phyloP scores from a whole-genome alignment of 2,797 vertebrate genomes.

The Antrozous pallidus region DNA sequence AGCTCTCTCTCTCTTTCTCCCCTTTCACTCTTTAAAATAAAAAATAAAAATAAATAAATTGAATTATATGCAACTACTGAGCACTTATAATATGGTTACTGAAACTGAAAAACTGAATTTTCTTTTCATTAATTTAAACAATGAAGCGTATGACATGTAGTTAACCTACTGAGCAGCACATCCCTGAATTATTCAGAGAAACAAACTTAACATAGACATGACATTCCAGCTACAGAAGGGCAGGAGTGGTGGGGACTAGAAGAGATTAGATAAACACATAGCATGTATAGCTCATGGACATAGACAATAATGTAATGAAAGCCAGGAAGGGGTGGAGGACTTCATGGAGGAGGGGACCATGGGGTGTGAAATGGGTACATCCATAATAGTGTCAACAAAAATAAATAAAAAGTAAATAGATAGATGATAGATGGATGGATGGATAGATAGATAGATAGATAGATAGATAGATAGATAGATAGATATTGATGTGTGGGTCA shows the following conservation, averaged over 20 bases:
- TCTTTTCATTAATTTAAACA: not conserved
- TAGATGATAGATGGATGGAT: too few species aligned
- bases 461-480: not conserved
- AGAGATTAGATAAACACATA: not conserved
- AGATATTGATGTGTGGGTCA: not conserved
- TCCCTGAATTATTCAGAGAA: slow-evolving; percentile 11
- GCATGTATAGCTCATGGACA: not conserved
- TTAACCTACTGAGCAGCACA: not conserved
- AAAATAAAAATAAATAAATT: not conserved
- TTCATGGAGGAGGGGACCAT: not conserved
- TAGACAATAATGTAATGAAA: not conserved
- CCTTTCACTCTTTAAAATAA: too few species aligned
- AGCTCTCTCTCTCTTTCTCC: not conserved
- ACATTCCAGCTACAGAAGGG: not conserved
- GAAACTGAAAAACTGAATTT: not conserved
- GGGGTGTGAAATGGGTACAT: not conserved
- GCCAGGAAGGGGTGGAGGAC: not conserved
- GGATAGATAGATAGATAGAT: fast-evolving
- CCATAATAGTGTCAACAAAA: not conserved
- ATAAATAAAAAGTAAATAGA: too few species aligned
- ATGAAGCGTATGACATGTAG: not conserved
- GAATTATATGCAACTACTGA: not conserved
- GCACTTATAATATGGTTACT: not conserved
- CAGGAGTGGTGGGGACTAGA: not conserved
- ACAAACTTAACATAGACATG: not conserved